Conservation (phyloP, 2,888 invertebrate genomes). For the Frankliniella intonsa region DNA sequence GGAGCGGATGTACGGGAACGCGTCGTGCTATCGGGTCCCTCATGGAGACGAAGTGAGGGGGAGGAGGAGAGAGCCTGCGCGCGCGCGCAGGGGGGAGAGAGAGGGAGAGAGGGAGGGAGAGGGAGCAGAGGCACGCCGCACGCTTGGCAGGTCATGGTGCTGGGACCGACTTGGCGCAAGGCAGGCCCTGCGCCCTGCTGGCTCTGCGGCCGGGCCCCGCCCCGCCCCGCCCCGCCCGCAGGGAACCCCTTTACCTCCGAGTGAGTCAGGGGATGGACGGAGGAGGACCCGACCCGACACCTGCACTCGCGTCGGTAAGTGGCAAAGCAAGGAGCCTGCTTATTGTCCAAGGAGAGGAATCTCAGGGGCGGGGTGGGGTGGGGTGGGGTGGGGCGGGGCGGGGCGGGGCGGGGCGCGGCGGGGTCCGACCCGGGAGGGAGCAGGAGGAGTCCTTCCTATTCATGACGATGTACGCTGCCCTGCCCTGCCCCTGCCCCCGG, state of each 20-base stretch:
- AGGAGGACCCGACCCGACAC: neutral
- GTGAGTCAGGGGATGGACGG: neutral
- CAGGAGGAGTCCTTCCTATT: neutral
- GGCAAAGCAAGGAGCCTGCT: neutral
- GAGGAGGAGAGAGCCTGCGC: neutral
- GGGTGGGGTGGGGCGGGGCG: too few species aligned
- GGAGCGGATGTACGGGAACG: neutral
- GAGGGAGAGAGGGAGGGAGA: neutral
- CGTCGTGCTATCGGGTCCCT: neutral
- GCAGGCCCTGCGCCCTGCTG: neutral
- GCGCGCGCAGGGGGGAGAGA: neutral
- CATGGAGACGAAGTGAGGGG: neutral
- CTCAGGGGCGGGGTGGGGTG: too few species aligned
- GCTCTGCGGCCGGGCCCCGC: neutral
- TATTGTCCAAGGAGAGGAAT: conserved; percentile 4
- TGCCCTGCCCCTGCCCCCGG: neutral
- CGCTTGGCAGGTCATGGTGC: neutral
- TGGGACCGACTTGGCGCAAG: neutral
- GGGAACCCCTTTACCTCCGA: neutral
- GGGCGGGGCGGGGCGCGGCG: too few species aligned
- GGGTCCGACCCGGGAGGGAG: too few species aligned
- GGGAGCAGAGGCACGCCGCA: neutral
- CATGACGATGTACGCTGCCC: conserved; percentile 2
- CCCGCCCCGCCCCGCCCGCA: neutral
- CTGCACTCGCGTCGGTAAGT: neutral